phyloP scores from a whole-genome alignment of 2,113 vertebrate species.

The Oceanites oceanicus region DNA sequence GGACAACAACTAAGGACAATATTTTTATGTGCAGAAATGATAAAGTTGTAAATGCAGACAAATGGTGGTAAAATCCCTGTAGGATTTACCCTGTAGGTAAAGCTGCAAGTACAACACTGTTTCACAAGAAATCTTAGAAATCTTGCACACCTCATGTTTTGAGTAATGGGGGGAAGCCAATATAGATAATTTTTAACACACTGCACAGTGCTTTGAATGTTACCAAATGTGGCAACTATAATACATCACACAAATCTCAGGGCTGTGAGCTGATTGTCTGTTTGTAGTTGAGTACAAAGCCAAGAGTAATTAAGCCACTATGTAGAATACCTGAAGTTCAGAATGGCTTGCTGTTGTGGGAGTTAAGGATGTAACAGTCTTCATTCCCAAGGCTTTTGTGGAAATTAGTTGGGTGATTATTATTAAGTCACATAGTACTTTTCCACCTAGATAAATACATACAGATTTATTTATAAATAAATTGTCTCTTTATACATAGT shows the following conservation, averaged over 20 bases:
- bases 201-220: neutral
- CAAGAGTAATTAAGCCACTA: neutral
- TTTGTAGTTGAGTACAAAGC: neutral
- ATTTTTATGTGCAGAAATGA: neutral
- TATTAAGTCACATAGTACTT: neutral
- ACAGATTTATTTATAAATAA: neutral
- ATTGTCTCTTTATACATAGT: neutral
- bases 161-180: neutral
- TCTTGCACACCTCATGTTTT: neutral
- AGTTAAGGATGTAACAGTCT: neutral
- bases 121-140: conserved; percentile 1
- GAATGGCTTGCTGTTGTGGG: neutral
- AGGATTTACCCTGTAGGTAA: neutral
- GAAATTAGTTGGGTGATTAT: neutral
- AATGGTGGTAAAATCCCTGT: neutral
- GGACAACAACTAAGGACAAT: neutral
- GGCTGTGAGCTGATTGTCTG: neutral
- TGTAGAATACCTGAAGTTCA: neutral
- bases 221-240: neutral
- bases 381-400: neutral
- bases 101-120: neutral
- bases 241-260: neutral
- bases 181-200: neutral
- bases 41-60: conserved; percentile 13
- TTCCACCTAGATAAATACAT: neutral